Base-by-base conservation (phyloP, 2,888 invertebrate species). In the Dioctria linearis region DNA sequence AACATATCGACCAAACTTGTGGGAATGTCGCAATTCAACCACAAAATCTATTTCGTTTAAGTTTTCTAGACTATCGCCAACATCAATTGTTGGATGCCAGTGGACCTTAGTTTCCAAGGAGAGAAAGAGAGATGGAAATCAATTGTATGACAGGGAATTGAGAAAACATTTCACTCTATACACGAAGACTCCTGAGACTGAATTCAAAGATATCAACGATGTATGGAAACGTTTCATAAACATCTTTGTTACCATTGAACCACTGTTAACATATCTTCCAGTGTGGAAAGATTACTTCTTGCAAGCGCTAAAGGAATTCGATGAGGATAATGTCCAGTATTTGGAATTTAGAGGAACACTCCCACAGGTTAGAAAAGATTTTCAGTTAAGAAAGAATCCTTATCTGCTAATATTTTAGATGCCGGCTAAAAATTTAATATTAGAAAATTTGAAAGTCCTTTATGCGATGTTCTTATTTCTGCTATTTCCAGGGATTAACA, bases 281-380 rank as follows among this genome's bases (percentile, higher is more conserved):
- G 90, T 93, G 4, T 93, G 92, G 90, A 91, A 91, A 73, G 91
- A 92, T 78, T 93, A 94, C 85, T 92, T 93, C 84, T 92, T 93
- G 83, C 92, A 92, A 81, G 92, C 91, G 0, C 87, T 95, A 1
- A 87, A 90, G 82, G 91, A 92, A 82, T 91, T 93, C 78, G 90
- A 91, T 84, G 91, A 91, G 4, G 94, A 95, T 85, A 93, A 93
- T 80, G 90, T 95, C 0, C 91, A 93, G 87, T 95, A 94, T 83
- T 85, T 94, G 37, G 95, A 95, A 87, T 88, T 95, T 2, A 90
- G 95, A 73, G 90, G 92, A n/a, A 87, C 91, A 0, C 86, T 95
- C 42, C 92, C 93, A 0, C 85, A 82, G 82, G 89, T 89, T 82
- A 83, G 85, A 84, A 76, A 46, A 43, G 42, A 9, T 73, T n/a